Evolutionary conservation across 2,888 invertebrate species (phyloP).

Genomic region (Micoletzkya japonica): DNA sequence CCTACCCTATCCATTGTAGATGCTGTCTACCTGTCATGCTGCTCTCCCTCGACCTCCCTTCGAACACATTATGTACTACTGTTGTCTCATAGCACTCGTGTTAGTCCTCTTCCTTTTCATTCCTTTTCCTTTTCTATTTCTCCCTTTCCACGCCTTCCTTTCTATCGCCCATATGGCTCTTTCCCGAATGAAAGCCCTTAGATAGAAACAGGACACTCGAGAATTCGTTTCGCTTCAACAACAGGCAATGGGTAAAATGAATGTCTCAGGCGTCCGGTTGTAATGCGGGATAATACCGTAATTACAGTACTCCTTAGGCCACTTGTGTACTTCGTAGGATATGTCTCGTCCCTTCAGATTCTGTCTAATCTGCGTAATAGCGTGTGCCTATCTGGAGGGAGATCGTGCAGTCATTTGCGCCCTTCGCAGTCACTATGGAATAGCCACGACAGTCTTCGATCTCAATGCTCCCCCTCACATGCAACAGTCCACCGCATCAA

Average conservation of each 20-base stretch:
- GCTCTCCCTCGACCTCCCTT: slow-evolving; percentile 77
- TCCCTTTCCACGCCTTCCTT: neutral
- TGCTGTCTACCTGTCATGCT: slow-evolving; percentile 74
- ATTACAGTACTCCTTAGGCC: too few relatives aligned
- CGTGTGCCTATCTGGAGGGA: slow-evolving; percentile 63
- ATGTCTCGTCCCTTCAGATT: too few relatives aligned
- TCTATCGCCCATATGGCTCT: neutral
- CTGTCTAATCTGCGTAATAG: slow-evolving; percentile 61
- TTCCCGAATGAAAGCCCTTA: neutral
- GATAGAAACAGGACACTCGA: neutral
- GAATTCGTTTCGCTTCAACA: too few relatives aligned
- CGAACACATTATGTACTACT: slow-evolving; percentile 76
- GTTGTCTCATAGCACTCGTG: slow-evolving; percentile 63
- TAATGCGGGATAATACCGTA: too few relatives aligned
- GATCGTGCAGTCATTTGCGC: slow-evolving; percentile 59
- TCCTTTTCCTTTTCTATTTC: too few relatives aligned
- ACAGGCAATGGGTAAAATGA: too few relatives aligned
- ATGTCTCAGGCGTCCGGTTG: too few relatives aligned
- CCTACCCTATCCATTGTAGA: neutral
- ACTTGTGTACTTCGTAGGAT: too few relatives aligned
- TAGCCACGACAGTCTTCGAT: slow-evolving; percentile 32
- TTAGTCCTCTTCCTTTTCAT: too few relatives aligned
- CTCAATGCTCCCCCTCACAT: slow-evolving; percentile 28
- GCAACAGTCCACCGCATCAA: too few relatives aligned
- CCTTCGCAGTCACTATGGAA: slow-evolving; percentile 46